Evolutionary conservation across 1,140 invertebrate genomes (phyloP).

Genomic region (Drosophila murphyi): DNA sequence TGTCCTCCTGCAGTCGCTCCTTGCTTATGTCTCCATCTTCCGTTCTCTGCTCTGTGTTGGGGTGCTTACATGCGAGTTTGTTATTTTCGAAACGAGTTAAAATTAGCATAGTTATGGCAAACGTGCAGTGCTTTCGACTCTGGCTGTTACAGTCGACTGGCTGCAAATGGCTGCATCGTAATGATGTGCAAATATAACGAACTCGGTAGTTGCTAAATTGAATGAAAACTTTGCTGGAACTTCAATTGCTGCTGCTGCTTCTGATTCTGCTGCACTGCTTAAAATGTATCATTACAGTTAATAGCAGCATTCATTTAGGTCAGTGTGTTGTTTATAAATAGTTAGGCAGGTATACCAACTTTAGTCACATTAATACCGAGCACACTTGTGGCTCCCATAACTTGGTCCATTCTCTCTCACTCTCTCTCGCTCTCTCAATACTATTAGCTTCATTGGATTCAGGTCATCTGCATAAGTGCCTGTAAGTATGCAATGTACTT

Average conservation of each 20-base stretch:
- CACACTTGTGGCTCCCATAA: neutral
- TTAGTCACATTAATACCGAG: constrained; percentile 6
- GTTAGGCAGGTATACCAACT: constrained; percentile 4
- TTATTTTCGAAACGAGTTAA: constrained; percentile 72
- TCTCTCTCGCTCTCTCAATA: constrained; percentile 35
- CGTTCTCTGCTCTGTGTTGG: constrained; percentile 25
- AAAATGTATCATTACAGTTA: constrained; percentile 16
- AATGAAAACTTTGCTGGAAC: constrained; percentile 42
- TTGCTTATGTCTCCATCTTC: neutral
- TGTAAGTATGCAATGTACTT: constrained; percentile 78
- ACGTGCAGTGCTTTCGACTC: constrained; percentile 36
- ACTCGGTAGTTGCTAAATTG: constrained; percentile 50
- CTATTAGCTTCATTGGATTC: constrained; percentile 63
- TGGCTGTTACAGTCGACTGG: constrained; percentile 23
- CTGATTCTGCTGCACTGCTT: constrained; percentile 2
- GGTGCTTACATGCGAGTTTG: constrained; percentile 55
- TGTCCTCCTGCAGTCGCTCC: neutral
- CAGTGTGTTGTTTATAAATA: constrained; percentile 30
- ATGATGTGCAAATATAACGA: constrained; percentile 69
- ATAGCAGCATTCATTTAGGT: constrained; percentile 30
- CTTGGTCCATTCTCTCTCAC: constrained; percentile 2
- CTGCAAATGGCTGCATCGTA: constrained; percentile 40
- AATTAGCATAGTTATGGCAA: constrained; percentile 77
- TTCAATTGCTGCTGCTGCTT: neutral
- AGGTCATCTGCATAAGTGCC: constrained; percentile 76